Evolutionary conservation across 92 coral and sea anemone species (phyloP).

Genomic region (Bergia sp.): DNA sequence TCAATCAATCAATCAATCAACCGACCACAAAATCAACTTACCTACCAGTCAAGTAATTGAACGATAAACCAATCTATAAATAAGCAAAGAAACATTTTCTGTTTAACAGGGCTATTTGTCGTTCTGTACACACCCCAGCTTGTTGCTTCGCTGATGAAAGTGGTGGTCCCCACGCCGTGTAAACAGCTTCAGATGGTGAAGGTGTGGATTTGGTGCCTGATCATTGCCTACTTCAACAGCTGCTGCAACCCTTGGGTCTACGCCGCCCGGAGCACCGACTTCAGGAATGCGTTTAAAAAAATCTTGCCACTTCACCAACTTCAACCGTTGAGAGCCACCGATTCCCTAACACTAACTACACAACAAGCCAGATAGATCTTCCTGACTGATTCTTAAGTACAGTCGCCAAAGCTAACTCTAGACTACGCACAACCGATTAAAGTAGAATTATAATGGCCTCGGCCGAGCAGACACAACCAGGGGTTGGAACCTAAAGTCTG

Average conservation of each 20-base stretch:
- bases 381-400: too few species aligned
- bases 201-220: conserved; percentile 42
- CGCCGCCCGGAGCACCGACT: conserved; percentile 18
- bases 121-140: conserved; percentile 30
- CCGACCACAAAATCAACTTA: too few species aligned
- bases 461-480: too few species aligned
- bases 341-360: too few species aligned
- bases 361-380: too few species aligned
- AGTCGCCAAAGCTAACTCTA: too few species aligned
- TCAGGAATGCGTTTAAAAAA: conserved; percentile 25
- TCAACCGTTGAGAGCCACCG: neutral
- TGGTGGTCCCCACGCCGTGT: conserved; percentile 23
- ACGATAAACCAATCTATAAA: too few species aligned
- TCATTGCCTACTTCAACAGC: conserved; percentile 27
- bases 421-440: too few species aligned
- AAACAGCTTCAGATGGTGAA: conserved; percentile 23
- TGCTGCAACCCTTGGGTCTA: conserved; percentile 42
- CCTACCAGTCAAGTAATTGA: too few species aligned
- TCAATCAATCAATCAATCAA: too few species aligned
- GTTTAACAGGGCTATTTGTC: neutral
- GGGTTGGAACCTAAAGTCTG: too few species aligned
- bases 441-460: too few species aligned
- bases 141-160: conserved; percentile 6
- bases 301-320: neutral
- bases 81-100: neutral